phyloP scores from a whole-genome alignment of 2,113 vertebrate species.

The Probosciger aterrimus region DNA sequence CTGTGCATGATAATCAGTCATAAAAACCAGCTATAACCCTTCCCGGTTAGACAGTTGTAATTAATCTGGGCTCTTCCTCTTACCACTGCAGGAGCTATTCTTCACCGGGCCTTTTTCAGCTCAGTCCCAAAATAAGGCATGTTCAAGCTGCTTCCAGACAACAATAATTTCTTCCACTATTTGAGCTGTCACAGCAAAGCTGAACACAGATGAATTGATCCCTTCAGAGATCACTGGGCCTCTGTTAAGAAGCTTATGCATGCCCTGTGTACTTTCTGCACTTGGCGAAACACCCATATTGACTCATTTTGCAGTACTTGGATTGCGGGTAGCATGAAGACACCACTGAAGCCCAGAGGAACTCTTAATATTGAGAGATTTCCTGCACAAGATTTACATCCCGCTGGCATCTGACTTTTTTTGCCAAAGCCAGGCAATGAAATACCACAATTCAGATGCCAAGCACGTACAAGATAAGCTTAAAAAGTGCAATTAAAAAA shows the following conservation, averaged over 20 bases:
- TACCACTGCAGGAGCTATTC: neutral
- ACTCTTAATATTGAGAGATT: neutral
- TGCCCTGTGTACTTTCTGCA: neutral
- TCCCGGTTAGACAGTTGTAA: neutral
- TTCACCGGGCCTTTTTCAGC: neutral
- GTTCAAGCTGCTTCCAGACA: neutral
- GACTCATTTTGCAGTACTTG: neutral
- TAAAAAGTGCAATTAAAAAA: neutral
- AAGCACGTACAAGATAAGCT: neutral
- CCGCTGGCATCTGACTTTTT: neutral
- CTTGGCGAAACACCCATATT: neutral
- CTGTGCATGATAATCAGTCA: neutral
- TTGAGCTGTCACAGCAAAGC: neutral
- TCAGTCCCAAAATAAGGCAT: neutral
- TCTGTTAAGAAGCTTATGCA: neutral
- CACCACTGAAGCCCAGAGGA: neutral
- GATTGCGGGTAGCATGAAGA: rapidly evolving
- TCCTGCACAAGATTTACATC: neutral
- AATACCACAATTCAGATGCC: neutral
- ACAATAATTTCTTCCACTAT: neutral
- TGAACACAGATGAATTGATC: neutral
- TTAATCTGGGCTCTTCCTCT: neutral
- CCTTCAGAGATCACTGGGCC: neutral
- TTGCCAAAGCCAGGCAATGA: neutral
- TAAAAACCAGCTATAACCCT: neutral